Percentiles rank a stretch among this genome's conserved stretches.
These are phyloP conservation scores for Paradoxurus hermaphroditus DNA, from an alignment of 2,113 vertebrate species.

Conservation along the genomic window DNA sequence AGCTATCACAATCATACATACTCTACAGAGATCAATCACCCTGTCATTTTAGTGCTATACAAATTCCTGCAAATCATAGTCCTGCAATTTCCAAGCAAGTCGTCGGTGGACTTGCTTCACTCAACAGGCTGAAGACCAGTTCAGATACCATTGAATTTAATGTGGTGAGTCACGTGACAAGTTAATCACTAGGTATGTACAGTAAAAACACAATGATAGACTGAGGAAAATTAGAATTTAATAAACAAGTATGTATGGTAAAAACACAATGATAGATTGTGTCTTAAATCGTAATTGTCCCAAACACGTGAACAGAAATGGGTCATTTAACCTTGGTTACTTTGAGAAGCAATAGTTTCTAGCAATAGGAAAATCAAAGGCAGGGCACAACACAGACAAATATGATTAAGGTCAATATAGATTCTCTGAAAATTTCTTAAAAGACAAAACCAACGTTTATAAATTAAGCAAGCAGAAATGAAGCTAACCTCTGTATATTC, in stretches of 20 bases:
- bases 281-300: no score
- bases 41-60: neutral
- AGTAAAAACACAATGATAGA: neutral
- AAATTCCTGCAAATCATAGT: neutral
- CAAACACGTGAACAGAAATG: neutral
- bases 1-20: neutral
- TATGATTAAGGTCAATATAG: neutral
- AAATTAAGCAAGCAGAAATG: conserved; percentile 3
- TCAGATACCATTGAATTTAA: neutral
- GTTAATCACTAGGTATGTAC: neutral
- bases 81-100: neutral
- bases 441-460: neutral
- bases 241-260: neutral
- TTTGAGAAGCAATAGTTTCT: neutral
- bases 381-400: neutral
- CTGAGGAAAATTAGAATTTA: neutral
- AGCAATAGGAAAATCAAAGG: neutral
- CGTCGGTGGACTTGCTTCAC: neutral
- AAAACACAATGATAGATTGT: neutral
- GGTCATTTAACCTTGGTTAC: neutral
- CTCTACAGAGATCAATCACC: neutral
- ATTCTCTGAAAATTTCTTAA: neutral
- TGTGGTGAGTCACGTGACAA: neutral
- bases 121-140: neutral
- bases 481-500: neutral